Evolutionary conservation across 1,140 invertebrate genomes (phyloP).

Genomic region (Centruroides vittatus): DNA sequence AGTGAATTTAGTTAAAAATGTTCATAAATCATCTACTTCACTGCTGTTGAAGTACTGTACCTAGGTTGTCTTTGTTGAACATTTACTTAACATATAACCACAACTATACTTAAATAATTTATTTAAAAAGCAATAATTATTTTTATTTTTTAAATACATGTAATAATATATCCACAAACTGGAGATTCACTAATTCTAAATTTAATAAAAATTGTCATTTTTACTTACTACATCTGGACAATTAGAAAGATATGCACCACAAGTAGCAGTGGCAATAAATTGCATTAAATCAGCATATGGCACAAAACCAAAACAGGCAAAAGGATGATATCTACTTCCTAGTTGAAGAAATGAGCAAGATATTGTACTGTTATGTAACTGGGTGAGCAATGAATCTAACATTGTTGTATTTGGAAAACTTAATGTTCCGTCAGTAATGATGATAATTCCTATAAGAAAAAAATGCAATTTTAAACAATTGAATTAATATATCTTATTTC

Average conservation of each 20-base stretch:
- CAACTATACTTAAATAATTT: too few species aligned
- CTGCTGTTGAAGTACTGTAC: too few species aligned
- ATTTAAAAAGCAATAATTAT: too few species aligned
- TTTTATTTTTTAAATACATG: background rate
- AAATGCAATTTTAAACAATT: conserved; percentile 8
- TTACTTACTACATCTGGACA: conserved; percentile 10
- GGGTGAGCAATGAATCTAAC: conserved; percentile 55
- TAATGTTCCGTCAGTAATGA: conserved; percentile 69
- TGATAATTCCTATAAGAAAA: conserved; percentile 49
- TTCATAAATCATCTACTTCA: too few species aligned
- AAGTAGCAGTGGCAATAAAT: conserved; percentile 61
- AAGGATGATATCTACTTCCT: conserved; percentile 49
- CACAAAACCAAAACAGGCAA: conserved; percentile 49
- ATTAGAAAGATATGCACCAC: conserved; percentile 48
- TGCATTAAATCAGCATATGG: conserved; percentile 57
- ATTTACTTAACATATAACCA: too few species aligned
- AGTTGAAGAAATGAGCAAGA: conserved; percentile 66
- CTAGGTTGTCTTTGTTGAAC: too few species aligned
- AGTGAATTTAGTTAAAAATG: too few species aligned
- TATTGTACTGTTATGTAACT: conserved; percentile 57
- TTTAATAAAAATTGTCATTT: background rate
- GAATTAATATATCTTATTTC: background rate
- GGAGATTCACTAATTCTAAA: background rate
- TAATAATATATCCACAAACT: background rate
- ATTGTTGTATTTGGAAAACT: conserved; percentile 55